Base-by-base conservation (phyloP, 2,797 vertebrate species). In the Monodelphis domestica region DNA sequence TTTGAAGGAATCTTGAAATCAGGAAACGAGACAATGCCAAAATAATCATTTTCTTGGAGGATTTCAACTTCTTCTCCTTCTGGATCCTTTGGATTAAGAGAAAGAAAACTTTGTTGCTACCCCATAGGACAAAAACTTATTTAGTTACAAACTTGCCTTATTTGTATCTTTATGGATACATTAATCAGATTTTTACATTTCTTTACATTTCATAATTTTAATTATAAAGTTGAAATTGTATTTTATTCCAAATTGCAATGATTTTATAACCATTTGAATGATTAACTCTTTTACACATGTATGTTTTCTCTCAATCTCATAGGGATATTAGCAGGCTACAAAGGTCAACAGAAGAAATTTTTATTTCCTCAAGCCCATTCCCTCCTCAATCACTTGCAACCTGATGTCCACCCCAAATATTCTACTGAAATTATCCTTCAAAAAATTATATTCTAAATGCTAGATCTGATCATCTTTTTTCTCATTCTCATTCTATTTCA, bases 1-100 rank as follows among this genome's bases (percentile, higher is more conserved):
- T 99, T 99, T 54, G 98, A 93, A 53, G 99, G 99, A 97, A 99
- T 99, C 98, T 98, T 99, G 98, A 99, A 99, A 95, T 99, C 98
- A 59, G 99, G 99, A 98, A 99, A 98, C 10, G 99, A 99, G 24
- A 99, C 98, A 89, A 99, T 98, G 95, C 99, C 99, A 50, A 98
- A 99, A 52, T 98, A 97, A 91, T 99, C 99, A 0, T 97, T 95
- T 97, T 99, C 98, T 95, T 99, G 98, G 89, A 99, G 91, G 1
- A 98, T 97, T 94, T 99, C 99, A 96, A 99, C 98, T 63, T 98
- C 98, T 11, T 97, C 94, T 10, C 94, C 98, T 55, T 99, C 98
- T 0, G 99, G 99, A 96, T 99, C 99, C 99, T 99, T 97, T 94
- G 89, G 97, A 97, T 91, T 26, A 93, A 97, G 97, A 91, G 53